phyloP scores from a whole-genome alignment of 2,113 vertebrate species.

The Chloropsis cyanopogon region DNA sequence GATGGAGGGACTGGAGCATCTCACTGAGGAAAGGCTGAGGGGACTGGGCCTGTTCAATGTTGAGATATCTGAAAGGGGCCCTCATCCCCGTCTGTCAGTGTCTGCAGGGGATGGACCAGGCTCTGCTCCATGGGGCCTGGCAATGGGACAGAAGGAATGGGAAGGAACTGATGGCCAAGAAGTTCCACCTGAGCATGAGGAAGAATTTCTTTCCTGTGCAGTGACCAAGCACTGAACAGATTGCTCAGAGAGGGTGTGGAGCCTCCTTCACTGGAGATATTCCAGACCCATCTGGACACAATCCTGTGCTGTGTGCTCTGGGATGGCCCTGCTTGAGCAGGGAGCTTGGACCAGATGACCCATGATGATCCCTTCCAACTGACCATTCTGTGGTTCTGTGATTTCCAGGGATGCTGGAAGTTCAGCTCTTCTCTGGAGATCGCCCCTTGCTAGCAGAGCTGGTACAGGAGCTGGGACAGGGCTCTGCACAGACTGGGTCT shows the following conservation, averaged over 20 bases:
- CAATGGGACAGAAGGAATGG: neutral
- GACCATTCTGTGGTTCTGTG: neutral
- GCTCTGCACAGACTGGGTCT: neutral
- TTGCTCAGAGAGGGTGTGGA: neutral
- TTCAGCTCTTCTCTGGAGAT: neutral
- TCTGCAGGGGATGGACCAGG: neutral
- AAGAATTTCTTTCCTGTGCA: neutral
- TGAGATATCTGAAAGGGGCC: accelerated
- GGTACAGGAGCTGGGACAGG: neutral
- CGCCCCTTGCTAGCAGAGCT: neutral
- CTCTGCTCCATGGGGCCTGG: accelerated
- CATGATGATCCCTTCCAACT: neutral
- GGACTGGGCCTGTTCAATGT: neutral
- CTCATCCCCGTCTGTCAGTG: neutral
- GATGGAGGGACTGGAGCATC: neutral
- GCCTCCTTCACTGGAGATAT: neutral
- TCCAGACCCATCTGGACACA: neutral
- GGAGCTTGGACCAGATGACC: neutral
- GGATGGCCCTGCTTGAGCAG: neutral
- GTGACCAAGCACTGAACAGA: accelerated
- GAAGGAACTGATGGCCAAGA: neutral
- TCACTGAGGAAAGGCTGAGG: neutral
- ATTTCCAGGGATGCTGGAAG: neutral
- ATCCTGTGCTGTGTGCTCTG: neutral
- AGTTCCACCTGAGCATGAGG: neutral